phyloP scores from a whole-genome alignment of 2,797 vertebrate species.

The Cyclura pinguis region DNA sequence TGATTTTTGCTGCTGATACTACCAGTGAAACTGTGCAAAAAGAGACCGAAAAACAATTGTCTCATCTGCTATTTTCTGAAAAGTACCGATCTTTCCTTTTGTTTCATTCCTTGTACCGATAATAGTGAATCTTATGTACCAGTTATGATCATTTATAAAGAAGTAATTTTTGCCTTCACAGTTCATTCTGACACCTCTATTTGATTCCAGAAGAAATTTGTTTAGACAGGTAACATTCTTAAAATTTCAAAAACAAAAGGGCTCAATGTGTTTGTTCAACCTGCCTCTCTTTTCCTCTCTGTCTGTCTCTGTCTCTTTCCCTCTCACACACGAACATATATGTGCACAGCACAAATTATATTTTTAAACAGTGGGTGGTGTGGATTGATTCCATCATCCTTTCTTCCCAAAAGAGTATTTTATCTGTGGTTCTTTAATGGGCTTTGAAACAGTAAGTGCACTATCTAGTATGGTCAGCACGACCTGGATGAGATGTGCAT shows the following conservation, averaged over 20 bases:
- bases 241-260: background rate
- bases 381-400: background rate
- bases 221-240: background rate
- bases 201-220: background rate
- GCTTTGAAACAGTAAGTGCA: background rate
- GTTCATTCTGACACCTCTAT: background rate
- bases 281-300: too few species aligned
- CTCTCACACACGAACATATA: too few species aligned
- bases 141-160: background rate
- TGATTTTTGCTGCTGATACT: slow-evolving; percentile 3
- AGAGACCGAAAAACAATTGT: background rate
- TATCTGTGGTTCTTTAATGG: background rate
- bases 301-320: too few species aligned
- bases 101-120: background rate
- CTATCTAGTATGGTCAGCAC: background rate
- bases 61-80: background rate
- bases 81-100: background rate
- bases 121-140: background rate
- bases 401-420: background rate
- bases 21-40: background rate
- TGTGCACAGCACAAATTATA: too few species aligned
- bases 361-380: too few species aligned
- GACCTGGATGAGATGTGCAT: background rate
- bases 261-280: too few species aligned
- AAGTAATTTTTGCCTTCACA: background rate